phyloP scores from a whole-genome alignment of 2,888 invertebrate genomes.

The Dascillus cervinus region DNA sequence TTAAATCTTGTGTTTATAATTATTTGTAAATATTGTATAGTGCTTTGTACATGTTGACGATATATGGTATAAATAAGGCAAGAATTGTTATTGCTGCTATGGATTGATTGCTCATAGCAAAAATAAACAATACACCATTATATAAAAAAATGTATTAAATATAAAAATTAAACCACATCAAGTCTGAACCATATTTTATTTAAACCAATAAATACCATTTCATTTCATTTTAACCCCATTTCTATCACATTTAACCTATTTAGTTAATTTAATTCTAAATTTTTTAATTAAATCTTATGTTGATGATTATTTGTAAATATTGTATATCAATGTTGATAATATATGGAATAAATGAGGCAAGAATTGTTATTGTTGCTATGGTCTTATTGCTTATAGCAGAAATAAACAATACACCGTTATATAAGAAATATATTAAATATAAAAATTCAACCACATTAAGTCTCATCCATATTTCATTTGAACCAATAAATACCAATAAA shows the following conservation, averaged over 20 bases:
- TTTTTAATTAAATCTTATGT: conserved; percentile 30
- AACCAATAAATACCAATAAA: too few relatives aligned
- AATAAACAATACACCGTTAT: conserved; percentile 32
- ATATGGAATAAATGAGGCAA: conserved; percentile 35
- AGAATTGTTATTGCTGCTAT: conserved; percentile 33
- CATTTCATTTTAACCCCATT: too few relatives aligned
- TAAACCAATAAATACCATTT: conserved; percentile 36
- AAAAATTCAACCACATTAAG: conserved; percentile 36
- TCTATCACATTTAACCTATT: too few relatives aligned
- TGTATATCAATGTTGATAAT: conserved; percentile 52
- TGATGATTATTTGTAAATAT: conserved; percentile 41
- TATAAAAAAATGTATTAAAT: conserved; percentile 34
- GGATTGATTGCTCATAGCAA: conserved; percentile 27
- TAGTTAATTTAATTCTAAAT: conserved; percentile 12
- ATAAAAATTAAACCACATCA: conserved; percentile 35
- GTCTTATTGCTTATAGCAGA: conserved; percentile 27
- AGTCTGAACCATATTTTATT: too few relatives aligned
- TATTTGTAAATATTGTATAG: conserved; percentile 48
- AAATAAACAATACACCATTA: conserved; percentile 32
- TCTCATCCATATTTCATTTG: too few relatives aligned
- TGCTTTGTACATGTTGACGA: conserved; percentile 52
- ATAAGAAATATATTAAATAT: conserved; percentile 34
- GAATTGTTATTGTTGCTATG: conserved; percentile 33
- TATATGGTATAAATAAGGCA: conserved; percentile 36
- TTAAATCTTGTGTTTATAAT: conserved; percentile 26